Evolutionary conservation across 2,797 vertebrate genomes (phyloP).

Genomic region (Meriones psammophilus): DNA sequence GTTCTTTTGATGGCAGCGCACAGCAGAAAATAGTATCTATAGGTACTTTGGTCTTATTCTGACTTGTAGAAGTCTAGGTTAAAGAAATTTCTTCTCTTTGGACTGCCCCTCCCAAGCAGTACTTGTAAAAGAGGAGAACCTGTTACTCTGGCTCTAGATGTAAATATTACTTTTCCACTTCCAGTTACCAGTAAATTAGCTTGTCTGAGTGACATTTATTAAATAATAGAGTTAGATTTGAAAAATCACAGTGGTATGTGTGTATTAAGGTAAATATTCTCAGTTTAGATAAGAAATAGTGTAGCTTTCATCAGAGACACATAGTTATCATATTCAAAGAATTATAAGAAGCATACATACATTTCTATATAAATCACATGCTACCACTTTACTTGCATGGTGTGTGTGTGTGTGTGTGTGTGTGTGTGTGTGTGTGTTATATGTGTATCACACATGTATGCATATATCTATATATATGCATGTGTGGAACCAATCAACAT

Average conservation of each 20-base stretch:
- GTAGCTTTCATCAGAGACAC: background rate
- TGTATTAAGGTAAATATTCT: background rate
- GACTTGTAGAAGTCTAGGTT: constrained; percentile 22
- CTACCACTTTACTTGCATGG: background rate
- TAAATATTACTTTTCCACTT: background rate
- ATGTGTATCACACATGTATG: background rate
- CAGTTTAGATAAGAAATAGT: constrained; percentile 33
- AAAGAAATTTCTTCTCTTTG: constrained; percentile 49
- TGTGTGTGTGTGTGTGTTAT: background rate
- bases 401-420: background rate
- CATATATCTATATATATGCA: background rate
- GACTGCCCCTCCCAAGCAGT: background rate
- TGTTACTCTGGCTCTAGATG: background rate
- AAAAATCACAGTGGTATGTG: background rate
- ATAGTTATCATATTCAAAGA: background rate
- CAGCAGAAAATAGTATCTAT: background rate
- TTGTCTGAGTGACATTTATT: background rate
- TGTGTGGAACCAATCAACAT: background rate
- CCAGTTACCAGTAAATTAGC: background rate
- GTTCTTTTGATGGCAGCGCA: constrained; percentile 13
- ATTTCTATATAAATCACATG: background rate
- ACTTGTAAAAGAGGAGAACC: background rate
- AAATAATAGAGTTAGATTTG: constrained; percentile 16
- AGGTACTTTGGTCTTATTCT: background rate
- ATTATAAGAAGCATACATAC: background rate